These are phyloP conservation scores for Diplolepis rosae DNA, from an alignment of 2,888 invertebrate genomes.

Conservation along the genomic window DNA sequence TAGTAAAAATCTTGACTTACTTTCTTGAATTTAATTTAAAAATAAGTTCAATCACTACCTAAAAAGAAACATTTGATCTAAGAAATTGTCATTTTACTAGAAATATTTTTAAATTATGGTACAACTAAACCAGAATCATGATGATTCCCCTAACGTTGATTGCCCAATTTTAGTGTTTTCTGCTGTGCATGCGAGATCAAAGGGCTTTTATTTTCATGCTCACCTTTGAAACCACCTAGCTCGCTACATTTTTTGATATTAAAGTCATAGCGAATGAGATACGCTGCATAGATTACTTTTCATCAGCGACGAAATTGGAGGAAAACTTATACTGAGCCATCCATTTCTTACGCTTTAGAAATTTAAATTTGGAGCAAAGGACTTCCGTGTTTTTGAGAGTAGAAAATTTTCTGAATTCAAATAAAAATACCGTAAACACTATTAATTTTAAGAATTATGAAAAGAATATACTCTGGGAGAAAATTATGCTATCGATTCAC, in stretches of 20 bases:
- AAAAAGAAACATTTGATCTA: neutral
- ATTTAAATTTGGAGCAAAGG: neutral
- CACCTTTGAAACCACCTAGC: slow-evolving; percentile 25
- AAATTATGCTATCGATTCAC: too few species aligned
- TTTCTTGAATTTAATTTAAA: neutral
- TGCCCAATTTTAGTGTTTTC: slow-evolving; percentile 23
- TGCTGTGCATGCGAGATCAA: slow-evolving; percentile 18
- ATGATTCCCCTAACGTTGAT: slow-evolving; percentile 13
- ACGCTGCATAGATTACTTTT: slow-evolving; percentile 23
- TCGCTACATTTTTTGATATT: slow-evolving; percentile 15
- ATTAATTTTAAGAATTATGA: too few species aligned
- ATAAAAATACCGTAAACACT: too few species aligned
- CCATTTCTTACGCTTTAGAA: neutral
- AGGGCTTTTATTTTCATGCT: slow-evolving; percentile 22
- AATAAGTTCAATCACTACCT: neutral
- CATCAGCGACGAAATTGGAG: neutral
- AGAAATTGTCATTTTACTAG: neutral
- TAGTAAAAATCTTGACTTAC: slow-evolving; percentile 4
- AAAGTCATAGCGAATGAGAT: slow-evolving; percentile 20
- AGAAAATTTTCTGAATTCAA: too few species aligned
- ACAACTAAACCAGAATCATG: too few species aligned
- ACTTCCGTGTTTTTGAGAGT: too few species aligned
- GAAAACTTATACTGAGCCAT: neutral
- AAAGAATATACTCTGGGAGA: too few species aligned
- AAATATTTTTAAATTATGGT: neutral